Evolutionary conservation across 2,797 vertebrate species (phyloP).

Genomic region (Tenualosa thibaudeaui): DNA sequence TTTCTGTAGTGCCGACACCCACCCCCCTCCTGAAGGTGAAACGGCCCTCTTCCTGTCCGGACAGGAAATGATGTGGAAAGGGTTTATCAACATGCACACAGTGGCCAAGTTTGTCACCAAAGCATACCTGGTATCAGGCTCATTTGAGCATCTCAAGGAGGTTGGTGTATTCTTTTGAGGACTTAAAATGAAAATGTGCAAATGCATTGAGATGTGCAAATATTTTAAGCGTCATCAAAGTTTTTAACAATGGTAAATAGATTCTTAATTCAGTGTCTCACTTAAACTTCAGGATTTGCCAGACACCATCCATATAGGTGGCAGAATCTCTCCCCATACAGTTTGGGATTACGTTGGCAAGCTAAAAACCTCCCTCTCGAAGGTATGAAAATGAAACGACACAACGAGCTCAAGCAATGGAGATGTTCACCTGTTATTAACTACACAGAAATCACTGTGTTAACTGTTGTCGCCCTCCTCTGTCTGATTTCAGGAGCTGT

Average conservation of each 20-base stretch:
- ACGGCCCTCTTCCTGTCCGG: constrained; percentile 91
- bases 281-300: constrained; percentile 87
- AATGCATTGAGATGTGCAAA: not conserved
- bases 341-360: constrained; percentile 99
- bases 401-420: not conserved
- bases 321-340: constrained; percentile 91
- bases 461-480: not conserved
- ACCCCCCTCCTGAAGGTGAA: constrained; percentile 85
- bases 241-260: not conserved
- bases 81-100: constrained; percentile 96
- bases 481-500: constrained; percentile 85
- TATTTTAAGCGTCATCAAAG: not conserved
- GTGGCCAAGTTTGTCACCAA: constrained; percentile 99
- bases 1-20: constrained; percentile 74
- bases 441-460: not conserved
- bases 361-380: constrained; percentile 93
- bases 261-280: not conserved
- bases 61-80: constrained; percentile 96
- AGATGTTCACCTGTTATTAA: not conserved
- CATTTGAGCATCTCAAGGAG: constrained; percentile 95
- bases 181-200: not conserved
- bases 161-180: constrained; percentile 65
- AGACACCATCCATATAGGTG: constrained; percentile 94
- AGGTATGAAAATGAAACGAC: constrained; percentile 75
- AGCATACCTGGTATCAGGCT: constrained; percentile 94